Evolutionary conservation across 2,888 invertebrate genomes (phyloP).

Genomic region (Diaperis boleti): DNA sequence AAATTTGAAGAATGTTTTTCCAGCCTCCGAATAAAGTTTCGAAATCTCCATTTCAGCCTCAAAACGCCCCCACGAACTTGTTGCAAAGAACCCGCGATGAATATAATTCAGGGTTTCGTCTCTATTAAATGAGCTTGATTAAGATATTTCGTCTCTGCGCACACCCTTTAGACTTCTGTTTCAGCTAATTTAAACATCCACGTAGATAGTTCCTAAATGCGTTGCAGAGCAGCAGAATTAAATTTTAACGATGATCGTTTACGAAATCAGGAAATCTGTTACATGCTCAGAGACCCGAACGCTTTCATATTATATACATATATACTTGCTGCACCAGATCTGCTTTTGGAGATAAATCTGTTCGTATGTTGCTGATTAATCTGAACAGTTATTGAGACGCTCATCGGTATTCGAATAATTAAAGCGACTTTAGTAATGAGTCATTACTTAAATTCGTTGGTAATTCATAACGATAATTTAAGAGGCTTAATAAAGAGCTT

Average conservation of each 20-base stretch:
- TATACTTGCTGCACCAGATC: slow-evolving; percentile 11
- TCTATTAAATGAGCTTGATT: neutral
- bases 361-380: neutral
- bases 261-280: slow-evolving; percentile 31
- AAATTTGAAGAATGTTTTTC: too few species aligned
- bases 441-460: too few species aligned
- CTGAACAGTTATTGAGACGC: neutral
- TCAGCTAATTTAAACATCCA: slow-evolving; percentile 22
- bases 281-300: slow-evolving; percentile 27
- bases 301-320: slow-evolving; percentile 23
- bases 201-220: slow-evolving; percentile 11
- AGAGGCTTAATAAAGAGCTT: slow-evolving; percentile 15
- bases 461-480: too few species aligned
- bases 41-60: too few species aligned
- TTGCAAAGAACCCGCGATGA: too few species aligned
- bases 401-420: neutral
- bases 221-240: slow-evolving; percentile 14
- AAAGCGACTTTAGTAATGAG: too few species aligned
- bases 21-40: too few species aligned
- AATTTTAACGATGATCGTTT: slow-evolving; percentile 29
- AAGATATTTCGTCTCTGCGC: neutral
- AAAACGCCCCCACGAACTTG: too few species aligned
- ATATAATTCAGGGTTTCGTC: neutral
- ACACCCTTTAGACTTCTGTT: neutral
- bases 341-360: slow-evolving; percentile 16